Evolutionary conservation across 2,888 invertebrate species (phyloP).

Genomic region (Zhengitettix transpicula): DNA sequence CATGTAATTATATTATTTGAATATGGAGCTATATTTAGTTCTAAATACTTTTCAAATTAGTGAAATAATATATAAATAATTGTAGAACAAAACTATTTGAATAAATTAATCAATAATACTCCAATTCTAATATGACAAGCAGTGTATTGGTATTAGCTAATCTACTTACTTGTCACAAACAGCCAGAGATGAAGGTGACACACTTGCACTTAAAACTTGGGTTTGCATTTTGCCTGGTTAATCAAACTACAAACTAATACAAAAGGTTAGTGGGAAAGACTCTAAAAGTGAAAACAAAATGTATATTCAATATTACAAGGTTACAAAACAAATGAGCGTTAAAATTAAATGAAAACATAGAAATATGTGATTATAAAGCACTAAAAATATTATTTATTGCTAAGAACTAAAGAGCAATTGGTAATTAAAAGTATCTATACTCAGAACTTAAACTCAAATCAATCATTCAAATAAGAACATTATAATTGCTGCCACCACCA

Average conservation of each 20-base stretch:
- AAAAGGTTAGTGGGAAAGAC: slow-evolving; percentile 9
- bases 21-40: background rate
- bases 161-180: slow-evolving; percentile 7
- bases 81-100: background rate
- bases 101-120: background rate
- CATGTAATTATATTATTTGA: background rate
- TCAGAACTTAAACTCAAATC: too few species aligned
- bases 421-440: too few species aligned
- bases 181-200: slow-evolving; percentile 4
- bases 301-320: background rate
- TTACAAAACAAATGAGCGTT: background rate
- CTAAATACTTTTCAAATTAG: background rate
- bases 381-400: too few species aligned
- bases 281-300: background rate
- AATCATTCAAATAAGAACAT: too few species aligned
- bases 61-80: background rate
- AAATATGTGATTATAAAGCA: background rate
- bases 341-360: background rate
- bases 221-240: slow-evolving; percentile 10
- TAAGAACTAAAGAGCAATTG: too few species aligned
- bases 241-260: slow-evolving; percentile 10
- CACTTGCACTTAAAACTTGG: slow-evolving; percentile 10
- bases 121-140: background rate
- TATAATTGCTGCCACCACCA: slow-evolving; percentile 1
- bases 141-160: background rate